Evolutionary conservation across 2,888 invertebrate genomes (phyloP), one percentile per base, ranked within the genome.

Genomic region (Mellilla xanthometata): DNA sequence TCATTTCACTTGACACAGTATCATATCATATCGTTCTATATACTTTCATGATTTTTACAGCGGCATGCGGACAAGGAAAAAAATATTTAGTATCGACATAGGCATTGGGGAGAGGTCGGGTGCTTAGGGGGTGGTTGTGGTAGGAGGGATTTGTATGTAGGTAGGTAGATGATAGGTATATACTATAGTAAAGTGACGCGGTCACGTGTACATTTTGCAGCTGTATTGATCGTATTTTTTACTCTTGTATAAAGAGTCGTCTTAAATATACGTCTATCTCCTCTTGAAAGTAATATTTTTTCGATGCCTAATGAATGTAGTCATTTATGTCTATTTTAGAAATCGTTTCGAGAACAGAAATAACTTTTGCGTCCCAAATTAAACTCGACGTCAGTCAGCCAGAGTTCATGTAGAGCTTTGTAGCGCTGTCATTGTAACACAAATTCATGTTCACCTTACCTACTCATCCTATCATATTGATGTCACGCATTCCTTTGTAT

Each of bases 171-270:
- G 27, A 28, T 36, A 36, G 36, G 28, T 36, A 36, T 36, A 36
- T 36, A 28, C 15, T 55, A 52, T 52, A 55, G 46, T 49, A 65
- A 86, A 87, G 88, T 87, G 84, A 83, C 83, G 81, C 81, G 87
- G 87, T 86, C 85, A 87, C 86, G 87, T 88, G 86, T 87, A 86
- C 81, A 85, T 86, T 88, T 88, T 88, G 87, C 86, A 86, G 86
- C 80, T 73, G 85, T 88, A 88, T 87, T 87, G 88, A 88, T 87
- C 84, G 82, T 75, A 76, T 79, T 46, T 39, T 46, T 79, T 76
- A 76, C 77, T 69, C 63, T 58, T 76, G 71, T 72, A 73, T n/a
- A 74, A 9, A 69, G 72, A 33, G 33, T 34, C 33, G 28, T 11
- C 9, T 12, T 38, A 27, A 27, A 10, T 10, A 38, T 33, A 32